Conservation (phyloP, 2,797 vertebrate species). For the Ceyx erithaca region DNA sequence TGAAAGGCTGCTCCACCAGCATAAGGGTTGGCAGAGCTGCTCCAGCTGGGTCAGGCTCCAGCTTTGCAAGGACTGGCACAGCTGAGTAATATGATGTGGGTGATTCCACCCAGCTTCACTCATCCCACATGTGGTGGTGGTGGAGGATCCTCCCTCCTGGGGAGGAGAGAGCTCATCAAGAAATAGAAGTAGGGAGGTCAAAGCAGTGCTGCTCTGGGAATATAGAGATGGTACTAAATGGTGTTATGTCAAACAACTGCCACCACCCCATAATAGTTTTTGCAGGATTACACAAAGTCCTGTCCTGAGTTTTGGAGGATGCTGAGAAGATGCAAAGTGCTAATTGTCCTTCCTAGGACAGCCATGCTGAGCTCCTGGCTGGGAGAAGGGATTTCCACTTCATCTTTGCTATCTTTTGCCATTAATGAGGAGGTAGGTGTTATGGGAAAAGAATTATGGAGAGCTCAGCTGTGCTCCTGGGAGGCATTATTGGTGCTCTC, state of each 20-base stretch:
- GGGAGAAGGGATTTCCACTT: neutral
- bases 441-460: neutral
- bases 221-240: neutral
- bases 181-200: rapidly evolving
- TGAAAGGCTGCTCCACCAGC: neutral
- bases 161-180: neutral
- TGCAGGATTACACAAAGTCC: neutral
- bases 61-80: neutral
- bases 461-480: neutral
- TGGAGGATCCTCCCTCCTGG: neutral
- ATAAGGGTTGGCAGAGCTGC: neutral
- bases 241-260: neutral
- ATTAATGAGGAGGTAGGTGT: rapidly evolving
- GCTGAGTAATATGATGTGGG: neutral
- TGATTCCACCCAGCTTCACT: neutral
- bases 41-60: neutral
- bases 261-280: neutral
- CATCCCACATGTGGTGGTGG: rapidly evolving
- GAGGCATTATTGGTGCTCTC: neutral
- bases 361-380: neutral
- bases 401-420: too few species aligned
- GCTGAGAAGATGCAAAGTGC: neutral
- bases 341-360: neutral
- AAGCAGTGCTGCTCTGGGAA: neutral
- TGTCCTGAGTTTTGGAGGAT: neutral